phyloP scores from a whole-genome alignment of 2,797 vertebrate genomes.

The Scolopax rusticola region DNA sequence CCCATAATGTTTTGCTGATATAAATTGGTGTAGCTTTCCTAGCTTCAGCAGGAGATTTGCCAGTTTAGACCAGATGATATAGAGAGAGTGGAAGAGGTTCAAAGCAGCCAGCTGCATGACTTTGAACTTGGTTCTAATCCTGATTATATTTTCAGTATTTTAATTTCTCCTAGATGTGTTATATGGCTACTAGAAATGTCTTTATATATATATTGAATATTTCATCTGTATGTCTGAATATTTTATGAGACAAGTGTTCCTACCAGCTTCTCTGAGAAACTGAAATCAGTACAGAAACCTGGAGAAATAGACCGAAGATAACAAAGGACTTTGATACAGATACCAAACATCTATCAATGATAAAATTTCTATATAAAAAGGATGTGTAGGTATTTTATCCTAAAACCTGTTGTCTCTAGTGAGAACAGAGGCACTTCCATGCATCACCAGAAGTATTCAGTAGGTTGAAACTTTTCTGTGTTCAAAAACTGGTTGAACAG shows the following conservation, averaged over 20 bases:
- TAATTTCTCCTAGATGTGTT: not conserved
- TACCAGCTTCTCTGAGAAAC: not conserved
- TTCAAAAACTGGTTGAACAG: not conserved
- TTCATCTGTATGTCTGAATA: not conserved
- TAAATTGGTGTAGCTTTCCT: not conserved
- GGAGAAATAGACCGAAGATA: not conserved
- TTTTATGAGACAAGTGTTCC: not conserved
- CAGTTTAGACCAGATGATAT: not conserved
- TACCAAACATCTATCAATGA: not conserved
- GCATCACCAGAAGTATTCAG: not conserved
- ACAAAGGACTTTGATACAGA: not conserved
- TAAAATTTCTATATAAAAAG: not conserved
- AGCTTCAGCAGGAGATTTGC: not conserved
- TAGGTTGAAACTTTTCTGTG: not conserved
- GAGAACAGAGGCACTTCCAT: not conserved
- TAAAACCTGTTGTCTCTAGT: not conserved
- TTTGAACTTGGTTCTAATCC: not conserved
- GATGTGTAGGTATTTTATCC: not conserved
- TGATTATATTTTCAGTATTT: not conserved
- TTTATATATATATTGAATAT: not conserved
- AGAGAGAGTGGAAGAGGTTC: not conserved
- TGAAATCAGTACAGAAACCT: not conserved
- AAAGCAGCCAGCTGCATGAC: not conserved
- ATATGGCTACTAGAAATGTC: not conserved
- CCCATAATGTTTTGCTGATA: not conserved